Evolutionary conservation across 2,797 vertebrate genomes (phyloP), one percentile per base, ranked within the genome.

Genomic region (Mareca strepera): DNA sequence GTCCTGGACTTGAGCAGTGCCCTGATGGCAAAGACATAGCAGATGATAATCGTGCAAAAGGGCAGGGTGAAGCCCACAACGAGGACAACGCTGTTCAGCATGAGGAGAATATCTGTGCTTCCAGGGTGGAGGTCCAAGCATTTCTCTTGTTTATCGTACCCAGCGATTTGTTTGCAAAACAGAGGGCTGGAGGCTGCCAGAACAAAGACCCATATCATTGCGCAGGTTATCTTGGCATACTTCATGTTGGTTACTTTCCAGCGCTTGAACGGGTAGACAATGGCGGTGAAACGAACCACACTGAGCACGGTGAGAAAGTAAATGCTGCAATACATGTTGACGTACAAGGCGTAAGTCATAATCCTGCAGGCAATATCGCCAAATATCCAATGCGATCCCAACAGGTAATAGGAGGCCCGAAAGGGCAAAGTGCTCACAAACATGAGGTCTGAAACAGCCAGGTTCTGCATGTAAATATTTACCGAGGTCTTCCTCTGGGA

Each of bases 271-370:
- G 98, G 98, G 75, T 97, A 95, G 68, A 96, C 96, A 0, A 98
- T 96, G 66, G 98, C 98, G 56, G 97, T 14, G 31, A 98, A 98
- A 56, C 97, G 97, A 88, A 98, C 90, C 23, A 98, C 23, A 0
- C 98, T 98, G 81, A 98, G 94, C 50, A 97, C 74, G 0, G 97
- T 97, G 68, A 98, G 96, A 86, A 98, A 98, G 68, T 98, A 98
- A 92, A 98, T 97, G 94, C 98, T 98, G 90, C 98, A 96, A 35
- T 98, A 98, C 98, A 98, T 98, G 83, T 98, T 98, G 76, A 98
- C 89, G 1, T 98, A 98, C 48, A 98, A 90, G n/a, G 94, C 86
- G 25, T 98, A 98, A 26, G 97, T 98, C 92, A 98, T 94, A 67
- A 98, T 86, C 82, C 98, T 97, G 96, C 98, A 98, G 29, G 73